Evolutionary conservation across 2,113 vertebrate genomes (phyloP), one percentile per base, ranked within the genome.

Genomic region (Anolis carolinensis): DNA sequence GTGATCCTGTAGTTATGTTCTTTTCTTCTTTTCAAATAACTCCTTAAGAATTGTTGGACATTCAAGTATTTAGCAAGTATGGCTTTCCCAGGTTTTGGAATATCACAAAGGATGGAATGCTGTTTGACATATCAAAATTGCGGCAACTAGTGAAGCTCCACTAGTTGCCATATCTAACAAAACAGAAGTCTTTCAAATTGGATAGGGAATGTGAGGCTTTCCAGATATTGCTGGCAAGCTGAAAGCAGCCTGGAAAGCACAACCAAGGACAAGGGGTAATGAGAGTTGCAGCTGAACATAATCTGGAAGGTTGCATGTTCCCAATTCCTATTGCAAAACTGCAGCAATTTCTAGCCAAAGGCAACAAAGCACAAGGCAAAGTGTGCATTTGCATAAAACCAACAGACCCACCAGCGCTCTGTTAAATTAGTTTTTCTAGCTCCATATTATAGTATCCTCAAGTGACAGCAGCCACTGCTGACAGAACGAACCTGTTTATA

Each of bases 381-480:
- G 6, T 48, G 4, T 25, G 10, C 16, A 21, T 1, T 62, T 77
- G 4, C 68, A 82, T 44, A 84, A 87, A 39, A 2, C 36, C 86
- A 82, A 82, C 79, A 83, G 27, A 3, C 34, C 39, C 82, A 73
- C 2, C 2, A 8, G 34, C 20, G 0, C 1, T 76, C 48, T 25
- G 20, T 65, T 77, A 83, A 84, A 90, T 34, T 0, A 32, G 0
- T 90, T 81, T 73, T 0, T 0, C 2, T n/a, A 87, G 75, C 68
- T 27, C 74, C 84, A 83, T 85, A 48, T 84, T 86, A 74, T 82
- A 4, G 0, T 30, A 86, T 77, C 2, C 0, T 86, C 10, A 76
- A 65, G 34, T 77, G 36, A 32, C 0, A 0, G 44, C 21, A 88
- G 3, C 27, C 79, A 21, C 34, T 87, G 25, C 44, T 87, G 62